A percentile compares a stretch with the other conserved stretches of the same genome.
These are phyloP conservation scores for Gavia stellata DNA, from an alignment of 2,113 vertebrate genomes.

Conservation along the genomic window DNA sequence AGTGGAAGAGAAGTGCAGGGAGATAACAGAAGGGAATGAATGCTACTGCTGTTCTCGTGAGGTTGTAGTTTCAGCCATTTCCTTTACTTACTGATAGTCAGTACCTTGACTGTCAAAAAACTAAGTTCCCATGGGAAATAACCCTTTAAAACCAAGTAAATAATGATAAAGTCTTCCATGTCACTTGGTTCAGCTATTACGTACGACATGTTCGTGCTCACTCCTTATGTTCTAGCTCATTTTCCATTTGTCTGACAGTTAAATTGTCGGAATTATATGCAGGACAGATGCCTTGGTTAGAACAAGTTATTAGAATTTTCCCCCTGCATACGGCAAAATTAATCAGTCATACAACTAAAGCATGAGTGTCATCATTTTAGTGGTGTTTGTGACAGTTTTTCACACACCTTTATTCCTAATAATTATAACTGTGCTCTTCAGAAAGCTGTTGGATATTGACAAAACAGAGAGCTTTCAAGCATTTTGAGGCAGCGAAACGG, in stretches of 20 bases:
- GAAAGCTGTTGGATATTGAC: neutral
- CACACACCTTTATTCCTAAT: neutral
- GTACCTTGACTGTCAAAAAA: neutral
- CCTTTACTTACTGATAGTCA: neutral
- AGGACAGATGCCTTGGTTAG: neutral
- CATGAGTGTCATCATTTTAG: neutral
- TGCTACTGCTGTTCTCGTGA: neutral
- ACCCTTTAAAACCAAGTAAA: neutral
- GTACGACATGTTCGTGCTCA: neutral
- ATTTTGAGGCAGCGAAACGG: neutral
- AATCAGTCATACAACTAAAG: neutral
- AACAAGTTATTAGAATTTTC: neutral
- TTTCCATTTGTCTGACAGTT: neutral
- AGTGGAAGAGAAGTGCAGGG: neutral
- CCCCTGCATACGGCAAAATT: neutral
- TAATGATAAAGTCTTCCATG: neutral
- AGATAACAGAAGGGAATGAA: neutral
- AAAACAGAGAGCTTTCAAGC: neutral
- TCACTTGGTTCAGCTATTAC: neutral
- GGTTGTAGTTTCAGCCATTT: neutral
- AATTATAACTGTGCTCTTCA: neutral
- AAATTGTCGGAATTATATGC: neutral
- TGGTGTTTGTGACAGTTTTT: neutral
- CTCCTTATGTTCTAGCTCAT: neutral
- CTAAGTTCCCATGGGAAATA: neutral